Percentiles rank a stretch among this genome's conserved stretches.
Evolutionary conservation across 2,888 invertebrate species (phyloP).

Genomic region (Onthophagus sagittarius): DNA sequence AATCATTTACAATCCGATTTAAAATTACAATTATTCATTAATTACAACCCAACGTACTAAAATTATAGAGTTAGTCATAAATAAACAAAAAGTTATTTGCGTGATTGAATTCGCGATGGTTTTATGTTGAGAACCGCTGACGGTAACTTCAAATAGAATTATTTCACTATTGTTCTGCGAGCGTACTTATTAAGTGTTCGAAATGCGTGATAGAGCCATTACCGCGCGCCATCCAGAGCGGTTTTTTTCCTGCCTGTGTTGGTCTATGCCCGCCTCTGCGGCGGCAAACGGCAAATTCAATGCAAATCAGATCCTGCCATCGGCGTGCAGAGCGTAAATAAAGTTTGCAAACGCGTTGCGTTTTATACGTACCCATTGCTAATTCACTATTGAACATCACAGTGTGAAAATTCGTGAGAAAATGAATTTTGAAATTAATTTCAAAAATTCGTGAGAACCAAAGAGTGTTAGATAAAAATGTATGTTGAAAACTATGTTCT

Average conservation of each 20-base stretch:
- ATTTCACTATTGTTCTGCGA: constrained; percentile 5
- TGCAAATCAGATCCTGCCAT: neutral
- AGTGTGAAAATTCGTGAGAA: neutral
- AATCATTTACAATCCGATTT: neutral
- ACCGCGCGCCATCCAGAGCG: neutral
- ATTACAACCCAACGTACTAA: neutral
- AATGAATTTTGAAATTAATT: neutral
- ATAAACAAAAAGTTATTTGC: no score
- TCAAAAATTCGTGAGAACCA: neutral
- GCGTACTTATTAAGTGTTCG: constrained; percentile 11
- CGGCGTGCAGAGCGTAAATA: neutral
- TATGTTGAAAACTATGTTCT: no score
- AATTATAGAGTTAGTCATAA: no score
- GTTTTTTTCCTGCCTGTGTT: constrained; percentile 1
- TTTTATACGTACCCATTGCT: neutral
- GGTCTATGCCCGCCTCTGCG: constrained; percentile 6
- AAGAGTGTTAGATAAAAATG: no score
- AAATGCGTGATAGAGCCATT: constrained; percentile 12
- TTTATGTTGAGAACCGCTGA: neutral
- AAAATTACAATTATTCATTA: neutral
- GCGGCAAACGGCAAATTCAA: constrained; percentile 8
- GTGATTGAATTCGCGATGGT: neutral
- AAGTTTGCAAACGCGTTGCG: neutral
- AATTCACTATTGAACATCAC: neutral
- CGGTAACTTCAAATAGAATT: neutral